Conservation (phyloP, 2,888 invertebrate genomes). For the Temnothorax unifasciatus region DNA sequence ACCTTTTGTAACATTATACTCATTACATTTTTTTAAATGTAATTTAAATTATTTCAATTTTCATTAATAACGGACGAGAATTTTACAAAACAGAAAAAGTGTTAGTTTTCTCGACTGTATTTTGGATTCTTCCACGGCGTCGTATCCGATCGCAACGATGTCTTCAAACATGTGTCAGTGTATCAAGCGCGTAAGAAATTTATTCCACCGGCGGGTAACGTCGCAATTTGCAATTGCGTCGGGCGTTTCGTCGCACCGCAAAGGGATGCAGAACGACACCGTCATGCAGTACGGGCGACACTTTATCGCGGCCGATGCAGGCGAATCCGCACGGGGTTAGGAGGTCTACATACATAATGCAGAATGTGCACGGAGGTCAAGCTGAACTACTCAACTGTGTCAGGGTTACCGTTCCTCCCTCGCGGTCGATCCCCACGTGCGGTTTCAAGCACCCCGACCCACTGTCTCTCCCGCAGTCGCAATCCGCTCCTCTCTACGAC, state of each 20-base stretch:
- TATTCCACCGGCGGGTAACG: slow-evolving; percentile 9
- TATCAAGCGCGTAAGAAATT: not conserved
- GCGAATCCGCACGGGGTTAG: slow-evolving; percentile 72
- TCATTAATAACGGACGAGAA: not conserved
- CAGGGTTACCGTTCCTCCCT: slow-evolving; percentile 79
- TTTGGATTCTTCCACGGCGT: too few species aligned
- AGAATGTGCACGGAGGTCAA: slow-evolving; percentile 73
- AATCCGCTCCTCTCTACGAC: slow-evolving; percentile 47
- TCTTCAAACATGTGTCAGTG: not conserved
- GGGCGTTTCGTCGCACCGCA: not conserved
- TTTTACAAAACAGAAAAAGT: not conserved
- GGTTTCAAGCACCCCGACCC: slow-evolving; percentile 56
- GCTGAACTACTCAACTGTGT: slow-evolving; percentile 81
- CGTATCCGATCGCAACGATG: not conserved
- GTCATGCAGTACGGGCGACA: slow-evolving; percentile 41
- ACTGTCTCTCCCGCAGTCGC: not conserved
- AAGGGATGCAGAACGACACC: slow-evolving; percentile 34
- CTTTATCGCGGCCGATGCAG: slow-evolving; percentile 51
- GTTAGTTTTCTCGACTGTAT: not conserved
- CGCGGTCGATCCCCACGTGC: slow-evolving; percentile 69
- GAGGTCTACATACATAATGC: slow-evolving; percentile 82
- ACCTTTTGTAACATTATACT: not conserved
- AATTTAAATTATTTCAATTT: not conserved
- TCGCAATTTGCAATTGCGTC: slow-evolving; percentile 30
- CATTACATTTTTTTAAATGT: not conserved